Conservation (phyloP, 2,797 vertebrate genomes). For the Rhincodon typus region DNA sequence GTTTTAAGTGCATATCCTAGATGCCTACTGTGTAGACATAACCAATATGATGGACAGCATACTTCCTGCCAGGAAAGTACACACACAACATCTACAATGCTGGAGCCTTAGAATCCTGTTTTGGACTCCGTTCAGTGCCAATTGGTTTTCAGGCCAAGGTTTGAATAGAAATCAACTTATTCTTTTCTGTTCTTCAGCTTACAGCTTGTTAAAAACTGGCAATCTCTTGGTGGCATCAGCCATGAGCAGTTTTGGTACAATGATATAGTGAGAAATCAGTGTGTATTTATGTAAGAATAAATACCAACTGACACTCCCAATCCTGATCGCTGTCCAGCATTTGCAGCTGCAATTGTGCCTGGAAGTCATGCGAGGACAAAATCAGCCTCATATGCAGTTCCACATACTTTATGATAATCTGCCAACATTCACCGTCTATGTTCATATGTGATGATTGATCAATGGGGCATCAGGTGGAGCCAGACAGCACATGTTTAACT, state of each 20-base stretch:
- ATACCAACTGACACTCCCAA: background rate
- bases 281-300: constrained; percentile 5
- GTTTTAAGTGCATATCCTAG: background rate
- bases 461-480: background rate
- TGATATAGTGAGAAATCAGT: background rate
- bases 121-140: background rate
- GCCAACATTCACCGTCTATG: background rate
- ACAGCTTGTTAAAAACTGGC: background rate
- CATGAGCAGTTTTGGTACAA: background rate
- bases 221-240: background rate
- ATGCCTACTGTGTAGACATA: background rate
- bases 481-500: background rate
- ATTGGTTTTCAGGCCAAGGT: background rate
- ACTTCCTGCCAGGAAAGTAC: background rate
- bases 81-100: background rate
- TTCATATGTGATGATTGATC: background rate
- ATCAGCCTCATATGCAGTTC: background rate
- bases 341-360: background rate
- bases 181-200: background rate
- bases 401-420: background rate
- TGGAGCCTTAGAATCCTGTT: background rate
- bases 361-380: background rate
- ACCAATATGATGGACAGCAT: background rate
- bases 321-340: background rate
- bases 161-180: background rate